These are phyloP conservation scores for Dysmachus trigonus DNA, from an alignment of 2,888 invertebrate species.

Conservation along the genomic window DNA sequence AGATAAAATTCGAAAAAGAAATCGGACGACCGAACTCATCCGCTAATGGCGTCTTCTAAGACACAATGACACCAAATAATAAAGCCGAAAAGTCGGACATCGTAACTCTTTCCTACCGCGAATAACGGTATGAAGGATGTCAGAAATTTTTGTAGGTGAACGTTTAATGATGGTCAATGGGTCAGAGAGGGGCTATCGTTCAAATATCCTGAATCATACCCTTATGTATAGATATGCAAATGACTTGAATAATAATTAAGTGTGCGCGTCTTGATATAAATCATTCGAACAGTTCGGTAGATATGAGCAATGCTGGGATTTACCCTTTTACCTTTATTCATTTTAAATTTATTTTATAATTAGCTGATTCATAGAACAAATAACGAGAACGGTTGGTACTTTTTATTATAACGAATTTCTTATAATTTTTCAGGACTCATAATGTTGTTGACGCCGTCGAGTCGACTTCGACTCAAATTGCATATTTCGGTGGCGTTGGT, in stretches of 20 bases:
- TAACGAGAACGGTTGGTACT: not conserved
- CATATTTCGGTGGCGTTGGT: not conserved
- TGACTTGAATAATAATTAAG: not conserved
- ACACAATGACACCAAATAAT: slow-evolving; percentile 7
- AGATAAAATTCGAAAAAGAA: not conserved
- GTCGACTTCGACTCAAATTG: not conserved
- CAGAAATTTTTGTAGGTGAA: slow-evolving; percentile 15
- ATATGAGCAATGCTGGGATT: not conserved
- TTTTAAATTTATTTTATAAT: not conserved
- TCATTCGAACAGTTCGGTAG: too few relatives aligned
- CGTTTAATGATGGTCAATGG: slow-evolving; percentile 24
- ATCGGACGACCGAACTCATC: not conserved
- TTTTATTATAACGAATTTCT: not conserved
- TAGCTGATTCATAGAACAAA: not conserved
- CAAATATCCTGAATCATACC: not conserved
- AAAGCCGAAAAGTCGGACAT: not conserved
- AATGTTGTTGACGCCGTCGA: not conserved
- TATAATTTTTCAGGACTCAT: slow-evolving; percentile 16
- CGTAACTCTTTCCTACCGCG: not conserved
- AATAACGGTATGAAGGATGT: slow-evolving; percentile 32
- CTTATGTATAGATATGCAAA: not conserved
- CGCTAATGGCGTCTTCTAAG: not conserved
- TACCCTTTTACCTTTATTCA: not conserved
- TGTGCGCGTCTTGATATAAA: not conserved
- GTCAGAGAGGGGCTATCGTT: not conserved